Evolutionary conservation across 2,888 invertebrate species (phyloP).

Genomic region (Ochropleura plecta): DNA sequence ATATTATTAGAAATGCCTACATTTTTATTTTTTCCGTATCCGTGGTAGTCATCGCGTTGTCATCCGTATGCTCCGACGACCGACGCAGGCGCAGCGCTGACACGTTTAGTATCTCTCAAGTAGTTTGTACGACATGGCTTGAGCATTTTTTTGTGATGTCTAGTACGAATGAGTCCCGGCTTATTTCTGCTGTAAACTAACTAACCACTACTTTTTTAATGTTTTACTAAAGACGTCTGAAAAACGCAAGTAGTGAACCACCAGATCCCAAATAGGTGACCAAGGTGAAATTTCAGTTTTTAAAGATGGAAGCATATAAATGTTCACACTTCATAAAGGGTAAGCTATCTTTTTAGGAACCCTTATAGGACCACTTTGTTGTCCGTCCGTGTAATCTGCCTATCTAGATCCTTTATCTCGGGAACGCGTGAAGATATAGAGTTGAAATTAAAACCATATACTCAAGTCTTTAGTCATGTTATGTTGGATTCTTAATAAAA

Average conservation of each 20-base stretch:
- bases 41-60: constrained; percentile 51
- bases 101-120: constrained; percentile 64
- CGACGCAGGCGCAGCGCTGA: constrained; percentile 63
- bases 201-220: background rate
- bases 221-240: background rate
- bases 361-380: too few species aligned
- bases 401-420: too few species aligned
- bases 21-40: constrained; percentile 50
- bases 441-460: too few species aligned
- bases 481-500: too few species aligned
- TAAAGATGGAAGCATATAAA: background rate
- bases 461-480: too few species aligned
- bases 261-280: background rate
- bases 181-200: constrained; percentile 13
- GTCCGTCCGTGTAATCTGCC: too few species aligned
- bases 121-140: constrained; percentile 63
- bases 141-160: constrained; percentile 23
- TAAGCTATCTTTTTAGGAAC: too few species aligned
- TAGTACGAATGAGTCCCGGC: constrained; percentile 5
- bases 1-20: constrained; percentile 24
- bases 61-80: constrained; percentile 32
- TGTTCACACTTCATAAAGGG: too few species aligned
- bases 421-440: too few species aligned
- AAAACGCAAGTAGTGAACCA: background rate
- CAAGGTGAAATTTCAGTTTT: background rate